Evolutionary conservation across 2,797 vertebrate species (phyloP), one percentile per base, ranked within the genome.

Genomic region (Rhinatrema bivittatum): DNA sequence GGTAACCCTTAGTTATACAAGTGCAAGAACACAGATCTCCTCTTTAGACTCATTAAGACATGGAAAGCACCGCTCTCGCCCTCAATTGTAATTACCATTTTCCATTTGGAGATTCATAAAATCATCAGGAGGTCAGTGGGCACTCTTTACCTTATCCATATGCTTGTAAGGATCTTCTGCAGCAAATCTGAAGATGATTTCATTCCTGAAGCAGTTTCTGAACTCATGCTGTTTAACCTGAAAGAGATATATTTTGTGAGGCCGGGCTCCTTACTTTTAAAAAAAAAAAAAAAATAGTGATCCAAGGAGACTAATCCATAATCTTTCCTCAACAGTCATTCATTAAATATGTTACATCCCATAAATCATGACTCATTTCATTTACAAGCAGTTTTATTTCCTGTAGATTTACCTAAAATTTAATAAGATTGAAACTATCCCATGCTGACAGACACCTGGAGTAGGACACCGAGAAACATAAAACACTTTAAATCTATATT

Each of bases 281-380:
- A 56, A n/a, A 13, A 19, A 28, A n/a, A 39, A 62, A 69, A 56
- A n/a, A 13, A 19, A 28, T n/a, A 39, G 33, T 57, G 62, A 68
- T 41, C 50, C 50, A 32, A 5, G 4, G 46, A 69, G 45, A 45
- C 18, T 21, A 30, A 25, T 42, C 32, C 54, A 36, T 55, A 65
- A 56, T 42, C 61, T 76, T 55, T 59, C 36, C 48, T 62, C 49
- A 46, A 39, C 45, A 71, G 39, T 29, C 31, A 42, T 63, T 74
- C 35, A 66, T 79, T 73, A 69, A 62, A 49, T 56, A 37, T 18
- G 54, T 70, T 70, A 53, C 53, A 52, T 69, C 83, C 87, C 85
- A 87, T 87, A 79, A 90, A 81, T 65, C 79, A 66, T 72, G 71
- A 87, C 59, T 70, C 68, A 87, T 85, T 91, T 84, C 71, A 70